These are phyloP conservation scores for Lingula anatina DNA, from an alignment of 2,888 invertebrate genomes.

Conservation along the genomic window DNA sequence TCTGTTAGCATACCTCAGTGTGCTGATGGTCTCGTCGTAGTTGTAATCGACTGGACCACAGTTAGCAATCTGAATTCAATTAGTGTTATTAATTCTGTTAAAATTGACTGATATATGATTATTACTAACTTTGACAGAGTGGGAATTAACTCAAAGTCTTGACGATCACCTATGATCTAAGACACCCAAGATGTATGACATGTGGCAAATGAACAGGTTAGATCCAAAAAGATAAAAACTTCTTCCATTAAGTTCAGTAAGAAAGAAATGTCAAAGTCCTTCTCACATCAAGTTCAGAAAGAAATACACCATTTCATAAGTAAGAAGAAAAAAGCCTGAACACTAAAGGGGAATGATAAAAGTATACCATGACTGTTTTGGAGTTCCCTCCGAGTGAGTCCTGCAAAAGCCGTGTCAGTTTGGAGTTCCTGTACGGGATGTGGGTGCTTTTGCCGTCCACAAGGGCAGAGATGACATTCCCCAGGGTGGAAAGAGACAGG, in stretches of 20 bases:
- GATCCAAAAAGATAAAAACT: too few relatives aligned
- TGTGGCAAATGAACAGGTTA: too few relatives aligned
- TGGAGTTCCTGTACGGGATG: conserved; percentile 97
- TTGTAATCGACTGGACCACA: conserved; percentile 94
- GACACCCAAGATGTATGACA: too few relatives aligned
- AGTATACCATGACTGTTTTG: conserved; percentile 56
- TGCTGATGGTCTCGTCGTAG: conserved; percentile 95
- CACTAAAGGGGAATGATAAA: background rate
- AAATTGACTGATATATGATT: too few relatives aligned
- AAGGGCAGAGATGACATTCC: conserved; percentile 96
- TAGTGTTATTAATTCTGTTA: too few relatives aligned
- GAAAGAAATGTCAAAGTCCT: background rate
- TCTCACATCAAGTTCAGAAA: background rate
- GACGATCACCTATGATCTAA: too few relatives aligned
- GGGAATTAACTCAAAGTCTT: too few relatives aligned
- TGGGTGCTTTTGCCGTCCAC: conserved; percentile 96
- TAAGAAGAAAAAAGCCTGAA: background rate
- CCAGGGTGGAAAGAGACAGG: conserved; percentile 91
- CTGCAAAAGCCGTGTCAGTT: conserved; percentile 78
- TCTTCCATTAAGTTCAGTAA: too few relatives aligned
- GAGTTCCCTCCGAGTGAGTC: conserved; percentile 93
- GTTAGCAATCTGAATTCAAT: conserved; percentile 85
- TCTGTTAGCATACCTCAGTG: conserved; percentile 91
- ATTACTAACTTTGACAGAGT: too few relatives aligned
- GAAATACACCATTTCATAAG: background rate